Base-by-base conservation (phyloP, 2,888 invertebrate genomes). In the Pristionchus japonicus region DNA sequence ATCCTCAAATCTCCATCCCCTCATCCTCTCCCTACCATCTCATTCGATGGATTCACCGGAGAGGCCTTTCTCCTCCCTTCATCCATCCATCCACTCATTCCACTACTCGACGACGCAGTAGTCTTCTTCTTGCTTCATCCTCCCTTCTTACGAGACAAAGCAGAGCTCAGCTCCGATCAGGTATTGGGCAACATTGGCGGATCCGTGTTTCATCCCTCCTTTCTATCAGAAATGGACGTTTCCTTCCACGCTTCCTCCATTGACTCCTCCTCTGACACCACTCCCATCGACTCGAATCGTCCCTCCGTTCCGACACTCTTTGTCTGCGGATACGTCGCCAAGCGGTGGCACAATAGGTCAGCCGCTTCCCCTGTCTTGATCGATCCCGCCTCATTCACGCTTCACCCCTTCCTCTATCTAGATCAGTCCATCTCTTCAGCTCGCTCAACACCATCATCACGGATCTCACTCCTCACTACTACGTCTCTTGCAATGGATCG, bases 391-490 rank as follows among this genome's bases (percentile, higher is more conserved):
- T 15, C 3, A 43, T 34, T 17, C 17, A 37, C n/a, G n/a, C n/a
- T 3, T 13, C 74, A 31, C 13, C 70, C 34, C 17, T 37, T 80
- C 52, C 52, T 49, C 34, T 13, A 83, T 52, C 49, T 40, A 47
- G 23, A 77, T 77, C 77, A 43, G 27, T 43, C 43, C 40, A 84
- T 61, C 67, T 52, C 43, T 43, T 67, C 67, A 92, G 91, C 37
- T 89, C 91, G 0, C 88, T 93, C 37, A 89, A 90, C 80, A 70
- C 89, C 15, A 90, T 93, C 43, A 88, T 90, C 23, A 88, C 89
- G 23, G 92, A 93, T 57, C 90, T 93, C 47, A 85, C 91, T 15
- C 90, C 92, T 1, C 88, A 91, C n/a, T 93, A 90, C 88, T 93
- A 89, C 89, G 89, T 93, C 57, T 88, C 91, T 0, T 90, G 90